Base-by-base conservation (phyloP, 1,140 invertebrate genomes). In the Bilobella aurantiaca region DNA sequence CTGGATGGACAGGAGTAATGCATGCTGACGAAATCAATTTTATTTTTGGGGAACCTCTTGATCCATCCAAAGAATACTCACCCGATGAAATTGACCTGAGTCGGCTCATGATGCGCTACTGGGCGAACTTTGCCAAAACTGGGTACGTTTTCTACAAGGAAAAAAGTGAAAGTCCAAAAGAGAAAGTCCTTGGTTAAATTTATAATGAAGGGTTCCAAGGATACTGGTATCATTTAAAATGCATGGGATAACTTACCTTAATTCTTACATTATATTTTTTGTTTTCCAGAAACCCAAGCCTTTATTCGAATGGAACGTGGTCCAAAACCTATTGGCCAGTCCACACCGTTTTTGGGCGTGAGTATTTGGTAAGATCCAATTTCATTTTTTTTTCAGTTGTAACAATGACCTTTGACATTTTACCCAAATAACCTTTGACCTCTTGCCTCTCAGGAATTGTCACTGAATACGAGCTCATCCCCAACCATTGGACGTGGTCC, bases 1-100 rank as follows among this genome's bases (percentile, higher is more conserved):
- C 93, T 0, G 84, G 85, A 58, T 98, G 95, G 94, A 93, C 93
- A 67, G 69, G 69, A 60, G 82, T 82, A 0, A 78, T 86, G 70
- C 85, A 86, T 77, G 95, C 86, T 0, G 93, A 97, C 77, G 95
- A 98, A 78, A 96, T 98, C 67, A 90, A 85, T 74, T 98, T 93
- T 77, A 83, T 96, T 23, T 73, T 73, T 62, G 71, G 95, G 23
- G 90, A 95, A 74, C 91, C 93, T 0, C 80, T 96, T 3, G 88
- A 94, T 76, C 82, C 86, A 0, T 79, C 82, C 5, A 88, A 87
- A 73, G 84, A 83, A 56, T 96, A 93, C 77, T 86, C 85, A 1
- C 78, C 81, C 0, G 84, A 87, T 65, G 94, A 96, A 78, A 80
- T 88, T 12, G 82, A 87, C 46, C 83, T 97, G 28, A 90, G 89